A percentile compares a stretch with the other conserved stretches of the same genome.
Evolutionary conservation across 2,888 invertebrate species (phyloP).

Genomic region (Neelides folsomi): DNA sequence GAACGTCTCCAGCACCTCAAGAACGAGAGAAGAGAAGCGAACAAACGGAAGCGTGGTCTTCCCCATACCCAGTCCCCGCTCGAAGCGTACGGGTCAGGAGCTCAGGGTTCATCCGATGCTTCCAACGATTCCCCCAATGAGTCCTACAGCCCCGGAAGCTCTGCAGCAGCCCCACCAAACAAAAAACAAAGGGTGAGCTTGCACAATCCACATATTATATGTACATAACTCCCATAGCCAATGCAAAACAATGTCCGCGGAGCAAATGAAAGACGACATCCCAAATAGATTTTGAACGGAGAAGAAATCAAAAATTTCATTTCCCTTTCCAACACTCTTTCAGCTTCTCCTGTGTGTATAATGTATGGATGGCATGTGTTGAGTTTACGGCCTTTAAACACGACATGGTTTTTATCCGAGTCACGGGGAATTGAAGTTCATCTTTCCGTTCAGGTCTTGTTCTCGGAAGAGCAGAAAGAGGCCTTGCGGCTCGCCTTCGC

Average conservation of each 20-base stretch:
- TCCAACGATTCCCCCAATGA: conserved; percentile 34
- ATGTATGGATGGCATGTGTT: no score
- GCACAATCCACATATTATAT: conserved; percentile 16
- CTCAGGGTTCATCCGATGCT: conserved; percentile 33
- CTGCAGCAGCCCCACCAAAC: conserved; percentile 31
- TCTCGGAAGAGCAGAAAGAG: conserved; percentile 97
- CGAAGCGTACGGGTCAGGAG: conserved; percentile 31
- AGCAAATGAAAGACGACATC: no score
- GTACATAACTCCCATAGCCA: no score
- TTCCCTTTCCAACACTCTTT: no score
- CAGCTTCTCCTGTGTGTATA: no score
- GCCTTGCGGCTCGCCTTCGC: conserved; percentile 85
- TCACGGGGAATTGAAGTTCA: conserved; percentile 12
- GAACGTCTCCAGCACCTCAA: conserved; percentile 82
- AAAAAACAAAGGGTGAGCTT: conserved; percentile 33
- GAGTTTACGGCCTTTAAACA: no score
- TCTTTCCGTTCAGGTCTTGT: conserved; percentile 51
- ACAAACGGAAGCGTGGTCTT: conserved; percentile 59
- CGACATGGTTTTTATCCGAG: no score
- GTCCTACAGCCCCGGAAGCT: conserved; percentile 33
- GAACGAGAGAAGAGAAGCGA: conserved; percentile 79
- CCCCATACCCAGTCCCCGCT: conserved; percentile 28
- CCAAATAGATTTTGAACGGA: no score
- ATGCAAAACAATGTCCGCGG: no score
- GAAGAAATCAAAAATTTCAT: no score